phyloP scores from a whole-genome alignment of 1,140 invertebrate genomes.

The Melipona quadrifasciata region DNA sequence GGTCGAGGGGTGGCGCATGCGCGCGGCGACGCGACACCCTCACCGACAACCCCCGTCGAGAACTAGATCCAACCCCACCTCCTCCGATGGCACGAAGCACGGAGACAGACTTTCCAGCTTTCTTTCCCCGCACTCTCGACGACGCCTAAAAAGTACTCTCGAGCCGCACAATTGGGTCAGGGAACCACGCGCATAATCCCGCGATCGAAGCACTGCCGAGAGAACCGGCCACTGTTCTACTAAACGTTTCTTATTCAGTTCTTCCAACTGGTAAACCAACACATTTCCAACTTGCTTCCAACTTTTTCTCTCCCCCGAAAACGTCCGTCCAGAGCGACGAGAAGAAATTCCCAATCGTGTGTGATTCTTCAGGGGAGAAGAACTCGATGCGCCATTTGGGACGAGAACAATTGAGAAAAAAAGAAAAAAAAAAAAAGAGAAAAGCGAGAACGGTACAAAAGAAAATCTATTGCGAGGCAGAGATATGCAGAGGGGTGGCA shows the following conservation, averaged over 20 bases:
- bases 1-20: slow-evolving; percentile 21
- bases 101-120: slow-evolving; percentile 4
- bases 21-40: neutral
- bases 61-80: slow-evolving; percentile 4
- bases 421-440: too few species aligned
- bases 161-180: slow-evolving; percentile 47
- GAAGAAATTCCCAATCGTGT: too few species aligned
- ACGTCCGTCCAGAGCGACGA: too few species aligned
- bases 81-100: neutral
- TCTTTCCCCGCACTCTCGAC: slow-evolving; percentile 25
- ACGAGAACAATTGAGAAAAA: neutral
- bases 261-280: neutral
- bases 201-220: slow-evolving; percentile 36
- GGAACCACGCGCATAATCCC: slow-evolving; percentile 31
- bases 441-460: neutral
- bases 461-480: neutral
- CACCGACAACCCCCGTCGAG: slow-evolving; percentile 29
- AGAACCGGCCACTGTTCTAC: neutral
- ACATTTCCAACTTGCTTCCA: too few species aligned
- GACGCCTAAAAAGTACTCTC: slow-evolving; percentile 35
- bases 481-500: neutral
- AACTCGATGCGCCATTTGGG: neutral
- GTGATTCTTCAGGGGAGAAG: too few species aligned
- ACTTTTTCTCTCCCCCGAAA: too few species aligned
- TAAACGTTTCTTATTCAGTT: too few species aligned